These are phyloP conservation scores for Solenopsis fugax DNA, from an alignment of 1,140 invertebrate genomes.

Conservation along the genomic window DNA sequence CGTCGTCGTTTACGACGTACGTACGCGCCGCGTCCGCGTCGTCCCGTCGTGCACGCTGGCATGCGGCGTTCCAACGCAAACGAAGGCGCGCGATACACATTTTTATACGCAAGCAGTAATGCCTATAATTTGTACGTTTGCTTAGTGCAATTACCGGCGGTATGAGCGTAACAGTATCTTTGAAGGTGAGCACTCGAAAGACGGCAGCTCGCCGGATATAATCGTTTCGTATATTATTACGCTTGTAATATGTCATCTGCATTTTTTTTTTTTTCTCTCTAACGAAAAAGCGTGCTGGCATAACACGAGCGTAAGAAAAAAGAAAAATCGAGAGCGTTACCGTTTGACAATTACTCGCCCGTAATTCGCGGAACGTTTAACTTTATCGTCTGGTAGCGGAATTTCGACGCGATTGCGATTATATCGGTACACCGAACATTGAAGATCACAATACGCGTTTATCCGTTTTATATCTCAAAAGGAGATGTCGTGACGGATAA, in stretches of 20 bases:
- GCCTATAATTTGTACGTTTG: conserved; percentile 48
- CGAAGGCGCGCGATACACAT: not conserved
- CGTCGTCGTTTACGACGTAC: conserved; percentile 34
- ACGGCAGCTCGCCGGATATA: not conserved
- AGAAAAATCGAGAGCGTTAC: not conserved
- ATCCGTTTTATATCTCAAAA: conserved; percentile 35
- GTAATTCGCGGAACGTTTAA: conserved; percentile 1
- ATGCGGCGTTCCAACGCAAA: not conserved
- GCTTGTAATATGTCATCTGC: conserved; percentile 21
- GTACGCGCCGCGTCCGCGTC: not conserved
- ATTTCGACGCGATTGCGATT: conserved; percentile 17
- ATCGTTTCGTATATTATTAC: conserved; percentile 45
- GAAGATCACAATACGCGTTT: conserved; percentile 26
- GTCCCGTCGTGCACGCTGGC: no score
- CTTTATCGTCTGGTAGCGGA: not conserved
- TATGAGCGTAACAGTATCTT: conserved; percentile 37
- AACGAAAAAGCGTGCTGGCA: not conserved
- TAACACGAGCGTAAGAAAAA: not conserved
- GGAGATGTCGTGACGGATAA: conserved; percentile 41
- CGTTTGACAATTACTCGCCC: conserved; percentile 2
- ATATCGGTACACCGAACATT: not conserved
- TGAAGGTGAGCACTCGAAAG: not conserved
- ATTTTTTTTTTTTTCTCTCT: conserved; percentile 30
- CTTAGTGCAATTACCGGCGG: conserved; percentile 45
- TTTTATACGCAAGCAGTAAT: conserved; percentile 48